Conservation (phyloP, 1,140 invertebrate genomes). For the Aphis gossypii region DNA sequence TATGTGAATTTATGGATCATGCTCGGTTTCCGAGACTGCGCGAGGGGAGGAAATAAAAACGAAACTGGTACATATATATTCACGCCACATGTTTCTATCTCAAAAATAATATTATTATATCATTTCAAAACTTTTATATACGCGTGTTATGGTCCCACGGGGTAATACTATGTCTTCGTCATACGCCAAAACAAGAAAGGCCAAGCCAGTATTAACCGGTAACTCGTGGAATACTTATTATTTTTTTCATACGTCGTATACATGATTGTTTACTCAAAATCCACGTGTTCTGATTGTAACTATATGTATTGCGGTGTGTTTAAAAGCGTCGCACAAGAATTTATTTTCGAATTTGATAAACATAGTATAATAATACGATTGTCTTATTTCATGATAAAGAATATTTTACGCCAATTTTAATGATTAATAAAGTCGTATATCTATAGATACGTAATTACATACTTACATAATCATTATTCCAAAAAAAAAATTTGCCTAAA, state of each 20-base stretch:
- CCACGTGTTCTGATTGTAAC: background rate
- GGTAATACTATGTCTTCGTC: background rate
- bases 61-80: background rate
- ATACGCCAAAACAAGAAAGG: background rate
- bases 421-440: background rate
- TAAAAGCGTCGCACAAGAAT: background rate
- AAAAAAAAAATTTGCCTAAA: background rate
- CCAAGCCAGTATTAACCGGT: background rate
- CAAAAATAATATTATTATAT: background rate
- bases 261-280: background rate
- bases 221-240: background rate
- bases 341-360: background rate
- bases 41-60: background rate
- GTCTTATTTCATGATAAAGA: background rate
- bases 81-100: background rate
- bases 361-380: background rate
- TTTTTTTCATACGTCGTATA: background rate
- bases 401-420: background rate
- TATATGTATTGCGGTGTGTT: background rate
- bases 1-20: background rate
- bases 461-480: background rate
- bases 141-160: background rate
- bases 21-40: background rate
- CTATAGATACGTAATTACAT: background rate
- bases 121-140: background rate